These are phyloP conservation scores for Copidosoma floridanum DNA, from an alignment of 1,140 invertebrate genomes.

Conservation along the genomic window DNA sequence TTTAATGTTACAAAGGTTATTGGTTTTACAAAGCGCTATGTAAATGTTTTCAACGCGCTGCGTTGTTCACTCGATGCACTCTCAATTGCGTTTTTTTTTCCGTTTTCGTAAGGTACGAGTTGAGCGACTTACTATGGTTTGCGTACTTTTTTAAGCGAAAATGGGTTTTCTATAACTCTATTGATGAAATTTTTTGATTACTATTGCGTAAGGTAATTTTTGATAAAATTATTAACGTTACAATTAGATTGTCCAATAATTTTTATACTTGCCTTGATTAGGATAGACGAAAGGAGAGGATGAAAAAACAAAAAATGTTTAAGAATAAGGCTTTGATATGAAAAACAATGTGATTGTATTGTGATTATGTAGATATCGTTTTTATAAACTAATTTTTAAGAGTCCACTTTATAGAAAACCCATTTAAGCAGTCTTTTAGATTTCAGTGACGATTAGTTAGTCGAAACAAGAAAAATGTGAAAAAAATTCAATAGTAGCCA, in stretches of 20 bases:
- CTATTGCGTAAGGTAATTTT: no score
- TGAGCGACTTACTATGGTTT: not conserved
- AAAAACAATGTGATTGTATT: no score
- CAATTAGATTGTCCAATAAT: no score
- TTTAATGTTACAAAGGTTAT: not conserved
- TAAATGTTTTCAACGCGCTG: slow-evolving; percentile 3
- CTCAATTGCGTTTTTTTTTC: not conserved
- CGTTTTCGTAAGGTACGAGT: not conserved
- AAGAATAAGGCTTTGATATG: no score
- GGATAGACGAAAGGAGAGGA: no score
- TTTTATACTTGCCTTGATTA: no score
- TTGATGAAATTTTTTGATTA: no score
- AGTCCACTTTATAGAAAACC: slow-evolving; percentile 13
- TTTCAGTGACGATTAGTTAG: not conserved
- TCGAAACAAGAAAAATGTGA: not conserved
- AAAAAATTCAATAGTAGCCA: slow-evolving; percentile 12
- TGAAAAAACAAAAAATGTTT: no score
- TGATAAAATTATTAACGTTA: no score
- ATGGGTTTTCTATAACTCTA: slow-evolving; percentile 15
- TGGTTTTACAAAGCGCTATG: no score
- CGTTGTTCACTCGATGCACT: not conserved
- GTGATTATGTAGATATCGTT: no score
- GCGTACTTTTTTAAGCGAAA: not conserved
- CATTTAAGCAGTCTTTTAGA: slow-evolving; percentile 5
- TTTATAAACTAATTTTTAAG: no score